A percentile compares a stretch with the other conserved stretches of the same genome.
Conservation (phyloP, 2,113 vertebrate genomes). For the Chaetorhynchus papuensis region DNA sequence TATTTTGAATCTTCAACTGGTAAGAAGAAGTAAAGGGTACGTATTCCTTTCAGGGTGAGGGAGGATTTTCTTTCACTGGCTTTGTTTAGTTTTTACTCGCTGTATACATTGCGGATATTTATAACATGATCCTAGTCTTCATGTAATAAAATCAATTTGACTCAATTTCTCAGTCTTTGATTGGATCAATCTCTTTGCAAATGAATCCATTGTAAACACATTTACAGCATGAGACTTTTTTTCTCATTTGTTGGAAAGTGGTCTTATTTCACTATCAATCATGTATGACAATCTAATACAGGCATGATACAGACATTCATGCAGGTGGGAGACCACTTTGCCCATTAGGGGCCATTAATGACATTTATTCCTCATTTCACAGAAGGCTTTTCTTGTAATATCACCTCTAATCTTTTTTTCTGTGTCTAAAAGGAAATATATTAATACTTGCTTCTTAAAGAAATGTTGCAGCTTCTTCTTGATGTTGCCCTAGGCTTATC, state of each 20-base stretch:
- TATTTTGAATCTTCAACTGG: neutral
- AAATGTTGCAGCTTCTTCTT: neutral
- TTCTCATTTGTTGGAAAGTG: neutral
- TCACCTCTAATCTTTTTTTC: conserved; percentile 38
- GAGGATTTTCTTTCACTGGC: neutral
- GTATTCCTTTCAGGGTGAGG: neutral
- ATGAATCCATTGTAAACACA: neutral
- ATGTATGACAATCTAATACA: neutral
- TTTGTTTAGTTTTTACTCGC: neutral
- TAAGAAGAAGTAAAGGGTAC: neutral
- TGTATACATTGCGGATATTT: neutral
- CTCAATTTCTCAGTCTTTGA: neutral
- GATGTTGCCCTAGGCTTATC: neutral
- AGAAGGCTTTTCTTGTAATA: neutral
- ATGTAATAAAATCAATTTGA: neutral
- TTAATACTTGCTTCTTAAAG: neutral
- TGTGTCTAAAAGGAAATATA: neutral
- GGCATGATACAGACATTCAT: neutral
- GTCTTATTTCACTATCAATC: neutral
- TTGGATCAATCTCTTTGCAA: neutral
- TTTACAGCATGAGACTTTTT: neutral
- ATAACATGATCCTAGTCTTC: neutral
- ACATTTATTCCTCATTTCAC: conserved; percentile 11
- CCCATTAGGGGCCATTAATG: conserved; percentile 28
- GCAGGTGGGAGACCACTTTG: neutral